These are phyloP conservation scores for Lonchura striata DNA, from an alignment of 2,113 vertebrate genomes.

Conservation along the genomic window DNA sequence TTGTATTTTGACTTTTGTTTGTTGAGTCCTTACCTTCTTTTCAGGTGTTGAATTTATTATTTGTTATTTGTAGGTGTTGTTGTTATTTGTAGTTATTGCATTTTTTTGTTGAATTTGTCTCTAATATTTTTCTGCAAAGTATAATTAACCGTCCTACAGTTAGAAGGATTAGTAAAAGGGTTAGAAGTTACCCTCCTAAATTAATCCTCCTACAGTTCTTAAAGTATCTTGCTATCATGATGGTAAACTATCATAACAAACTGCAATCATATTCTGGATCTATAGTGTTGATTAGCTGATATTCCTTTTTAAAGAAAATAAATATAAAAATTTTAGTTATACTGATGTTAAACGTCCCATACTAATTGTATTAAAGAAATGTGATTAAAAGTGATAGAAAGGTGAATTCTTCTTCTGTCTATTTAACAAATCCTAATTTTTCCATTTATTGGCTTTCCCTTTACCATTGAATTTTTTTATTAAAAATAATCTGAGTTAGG, in stretches of 20 bases:
- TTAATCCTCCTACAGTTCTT: not conserved
- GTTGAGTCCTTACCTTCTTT: not conserved
- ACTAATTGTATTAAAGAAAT: not conserved
- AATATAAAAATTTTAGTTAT: not conserved
- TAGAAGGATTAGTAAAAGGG: not conserved
- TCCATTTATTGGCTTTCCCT: not conserved
- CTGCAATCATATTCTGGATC: not conserved
- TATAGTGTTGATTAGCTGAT: not conserved
- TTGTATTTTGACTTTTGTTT: not conserved
- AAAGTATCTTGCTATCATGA: not conserved
- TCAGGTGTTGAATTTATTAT: not conserved
- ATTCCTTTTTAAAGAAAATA: not conserved
- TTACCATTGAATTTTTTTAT: not conserved
- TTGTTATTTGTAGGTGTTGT: not conserved
- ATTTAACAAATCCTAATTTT: not conserved
- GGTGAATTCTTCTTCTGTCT: not conserved
- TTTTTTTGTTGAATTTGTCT: not conserved
- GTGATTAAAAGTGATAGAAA: not conserved
- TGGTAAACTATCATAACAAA: not conserved
- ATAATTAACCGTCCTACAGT: not conserved
- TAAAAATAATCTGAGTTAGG: not conserved
- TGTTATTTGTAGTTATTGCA: not conserved
- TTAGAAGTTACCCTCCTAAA: not conserved
- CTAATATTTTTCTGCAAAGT: not conserved
- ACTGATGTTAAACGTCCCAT: not conserved